A percentile compares a stretch with the other conserved stretches of the same genome.
Conservation (phyloP, 1,140 invertebrate species). For the Sminthurinus signatus region DNA sequence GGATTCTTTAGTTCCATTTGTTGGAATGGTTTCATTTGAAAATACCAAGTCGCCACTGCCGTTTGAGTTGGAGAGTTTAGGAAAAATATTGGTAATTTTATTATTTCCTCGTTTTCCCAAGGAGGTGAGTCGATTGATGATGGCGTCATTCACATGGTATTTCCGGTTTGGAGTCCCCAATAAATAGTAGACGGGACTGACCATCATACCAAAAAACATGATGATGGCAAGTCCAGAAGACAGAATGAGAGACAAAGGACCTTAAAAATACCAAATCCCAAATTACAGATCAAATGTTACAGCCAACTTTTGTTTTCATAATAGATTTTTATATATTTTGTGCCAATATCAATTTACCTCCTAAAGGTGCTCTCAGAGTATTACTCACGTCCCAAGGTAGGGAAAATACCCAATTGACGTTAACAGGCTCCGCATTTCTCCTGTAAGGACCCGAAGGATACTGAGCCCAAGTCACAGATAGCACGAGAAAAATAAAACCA, state of each 20-base stretch:
- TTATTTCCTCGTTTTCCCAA: not conserved
- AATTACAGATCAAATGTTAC: too few species aligned
- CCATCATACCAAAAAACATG: conserved; percentile 28
- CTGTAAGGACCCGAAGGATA: too few species aligned
- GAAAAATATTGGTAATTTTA: too few species aligned
- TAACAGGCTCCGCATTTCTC: conserved; percentile 23
- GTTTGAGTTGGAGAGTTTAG: too few species aligned
- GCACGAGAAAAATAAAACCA: too few species aligned
- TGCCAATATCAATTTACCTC: too few species aligned
- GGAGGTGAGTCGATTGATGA: not conserved
- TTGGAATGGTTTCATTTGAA: not conserved
- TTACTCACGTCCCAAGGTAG: conserved; percentile 37
- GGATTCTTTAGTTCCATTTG: not conserved
- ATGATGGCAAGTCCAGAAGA: conserved; percentile 15
- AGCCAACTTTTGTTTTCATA: too few species aligned
- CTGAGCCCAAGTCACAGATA: too few species aligned
- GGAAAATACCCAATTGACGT: conserved; percentile 31
- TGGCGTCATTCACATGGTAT: conserved; percentile 22
- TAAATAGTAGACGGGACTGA: conserved; percentile 25
- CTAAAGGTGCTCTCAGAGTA: conserved; percentile 30
- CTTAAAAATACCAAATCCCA: not conserved
- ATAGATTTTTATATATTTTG: too few species aligned
- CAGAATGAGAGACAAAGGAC: conserved; percentile 25
- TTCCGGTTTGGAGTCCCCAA: conserved; percentile 21
- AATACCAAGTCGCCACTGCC: not conserved